Base-by-base conservation (phyloP, 2,888 invertebrate species). In the Selenia dentaria region DNA sequence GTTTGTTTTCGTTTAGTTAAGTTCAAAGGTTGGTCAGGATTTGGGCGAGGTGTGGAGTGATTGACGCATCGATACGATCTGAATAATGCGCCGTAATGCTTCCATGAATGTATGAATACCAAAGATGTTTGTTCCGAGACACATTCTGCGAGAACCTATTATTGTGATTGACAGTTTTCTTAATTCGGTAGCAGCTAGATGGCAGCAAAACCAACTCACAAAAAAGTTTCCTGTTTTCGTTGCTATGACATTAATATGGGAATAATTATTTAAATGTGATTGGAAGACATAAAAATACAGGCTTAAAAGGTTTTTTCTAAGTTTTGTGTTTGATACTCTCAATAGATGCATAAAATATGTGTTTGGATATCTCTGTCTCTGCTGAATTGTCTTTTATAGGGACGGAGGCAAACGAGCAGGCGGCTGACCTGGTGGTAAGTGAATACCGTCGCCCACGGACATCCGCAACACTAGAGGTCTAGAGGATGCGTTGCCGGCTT, bases 91-190 rank as follows among this genome's bases (percentile, higher is more conserved):
- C 61, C 63, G 64, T 61, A 67, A 67, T 63, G 72, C 66, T 70
- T 70, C 68, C 72, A 77, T 79, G 79, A 75, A 79, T 79, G 65
- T 62, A 80, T 81, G 73, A 81, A 82, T 83, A 79, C 56, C 67
- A 66, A 75, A 70, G 58, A 51, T 65, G 66, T 64, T 67, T 64
- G 63, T 57, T 57, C 62, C 56, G 46, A 37, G 48, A 49, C 36
- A 55, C 51, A 46, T 58, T 56, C 50, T 53, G 58, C 61, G 57
- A 53, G 51, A 58, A 51, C 51, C 59, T 52, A 59, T 69, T 64
- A 67, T 54, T 48, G 54, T 57, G 66, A 70, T 61, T 62, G 63
- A 62, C 64, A 67, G 56, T 32, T 48, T 54, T 40, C 16, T 28
- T 48, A 42, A 37, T 48, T 42, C 33, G 24, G 13, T 6, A 28